Evolutionary conservation across 2,797 vertebrate species (phyloP).

Genomic region (Emys orbicularis): DNA sequence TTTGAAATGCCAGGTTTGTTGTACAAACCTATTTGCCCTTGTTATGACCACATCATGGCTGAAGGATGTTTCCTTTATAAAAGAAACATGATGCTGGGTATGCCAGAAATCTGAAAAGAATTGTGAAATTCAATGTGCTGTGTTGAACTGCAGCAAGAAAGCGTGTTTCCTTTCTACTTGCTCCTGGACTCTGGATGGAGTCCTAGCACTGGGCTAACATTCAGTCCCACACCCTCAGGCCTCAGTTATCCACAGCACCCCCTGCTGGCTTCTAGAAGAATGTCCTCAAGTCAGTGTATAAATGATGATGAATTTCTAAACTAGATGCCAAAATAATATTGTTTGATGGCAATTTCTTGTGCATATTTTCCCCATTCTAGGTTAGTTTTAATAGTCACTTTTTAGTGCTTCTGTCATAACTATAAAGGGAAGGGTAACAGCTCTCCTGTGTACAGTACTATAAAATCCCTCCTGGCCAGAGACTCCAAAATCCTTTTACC

Average conservation of each 20-base stretch:
- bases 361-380: not conserved
- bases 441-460: too few species aligned
- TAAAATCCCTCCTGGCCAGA: too few species aligned
- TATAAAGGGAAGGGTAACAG: too few species aligned
- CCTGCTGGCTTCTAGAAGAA: conserved; percentile 50
- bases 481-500: too few species aligned
- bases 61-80: conserved; percentile 5
- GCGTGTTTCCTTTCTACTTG: conserved; percentile 12
- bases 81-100: not conserved
- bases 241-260: conserved; percentile 53
- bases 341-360: not conserved
- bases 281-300: not conserved
- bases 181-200: not conserved
- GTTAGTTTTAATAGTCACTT: not conserved
- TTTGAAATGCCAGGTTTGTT: conserved; percentile 24
- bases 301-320: not conserved
- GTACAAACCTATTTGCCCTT: conserved; percentile 37
- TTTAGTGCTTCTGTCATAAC: too few species aligned
- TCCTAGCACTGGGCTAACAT: not conserved
- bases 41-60: not conserved
- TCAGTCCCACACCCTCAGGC: not conserved
- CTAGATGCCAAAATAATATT: not conserved
- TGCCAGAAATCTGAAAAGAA: not conserved
- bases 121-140: not conserved
- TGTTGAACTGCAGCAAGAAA: conserved; percentile 13